Percentiles rank a stretch among this genome's conserved stretches.
phyloP scores from a whole-genome alignment of 2,888 invertebrate species.

The Sinotaia quadrata region DNA sequence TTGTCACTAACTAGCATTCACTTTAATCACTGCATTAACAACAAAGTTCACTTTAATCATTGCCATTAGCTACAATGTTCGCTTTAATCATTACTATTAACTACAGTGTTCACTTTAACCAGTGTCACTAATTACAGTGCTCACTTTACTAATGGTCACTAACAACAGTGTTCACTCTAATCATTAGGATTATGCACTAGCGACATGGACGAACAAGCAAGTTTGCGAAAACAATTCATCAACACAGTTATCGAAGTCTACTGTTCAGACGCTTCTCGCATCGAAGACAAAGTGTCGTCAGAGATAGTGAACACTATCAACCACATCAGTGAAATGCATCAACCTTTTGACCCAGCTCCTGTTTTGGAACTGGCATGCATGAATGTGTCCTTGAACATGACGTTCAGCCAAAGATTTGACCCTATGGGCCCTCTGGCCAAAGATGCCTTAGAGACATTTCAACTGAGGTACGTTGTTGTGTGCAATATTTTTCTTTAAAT shows the following conservation, averaged over 20 bases:
- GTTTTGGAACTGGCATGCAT: slow-evolving; percentile 51
- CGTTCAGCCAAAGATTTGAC: slow-evolving; percentile 53
- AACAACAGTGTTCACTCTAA: too few species aligned
- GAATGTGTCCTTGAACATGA: slow-evolving; percentile 48
- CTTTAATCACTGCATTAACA: too few species aligned
- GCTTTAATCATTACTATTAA: too few species aligned
- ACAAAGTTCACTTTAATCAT: too few species aligned
- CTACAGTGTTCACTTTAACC: too few species aligned
- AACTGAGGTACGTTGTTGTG: slow-evolving; percentile 39
- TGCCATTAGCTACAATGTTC: too few species aligned
- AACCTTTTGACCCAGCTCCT: slow-evolving; percentile 44
- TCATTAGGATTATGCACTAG: slow-evolving; percentile 52
- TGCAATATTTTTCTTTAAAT: too few species aligned
- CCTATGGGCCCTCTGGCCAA: slow-evolving; percentile 46
- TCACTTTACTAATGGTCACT: too few species aligned
- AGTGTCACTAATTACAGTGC: too few species aligned
- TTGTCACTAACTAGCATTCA: too few species aligned
- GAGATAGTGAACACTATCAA: slow-evolving; percentile 48
- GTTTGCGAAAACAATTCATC: slow-evolving; percentile 52
- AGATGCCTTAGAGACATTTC: slow-evolving; percentile 49
- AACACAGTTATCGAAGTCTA: slow-evolving; percentile 48
- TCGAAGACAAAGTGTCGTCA: slow-evolving; percentile 47
- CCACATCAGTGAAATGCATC: slow-evolving; percentile 40
- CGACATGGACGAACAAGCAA: slow-evolving; percentile 44
- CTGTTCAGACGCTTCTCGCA: slow-evolving; percentile 38